Percentiles rank a stretch among this genome's conserved stretches.
phyloP scores from a whole-genome alignment of 2,797 vertebrate species.

The Strix occidentalis region DNA sequence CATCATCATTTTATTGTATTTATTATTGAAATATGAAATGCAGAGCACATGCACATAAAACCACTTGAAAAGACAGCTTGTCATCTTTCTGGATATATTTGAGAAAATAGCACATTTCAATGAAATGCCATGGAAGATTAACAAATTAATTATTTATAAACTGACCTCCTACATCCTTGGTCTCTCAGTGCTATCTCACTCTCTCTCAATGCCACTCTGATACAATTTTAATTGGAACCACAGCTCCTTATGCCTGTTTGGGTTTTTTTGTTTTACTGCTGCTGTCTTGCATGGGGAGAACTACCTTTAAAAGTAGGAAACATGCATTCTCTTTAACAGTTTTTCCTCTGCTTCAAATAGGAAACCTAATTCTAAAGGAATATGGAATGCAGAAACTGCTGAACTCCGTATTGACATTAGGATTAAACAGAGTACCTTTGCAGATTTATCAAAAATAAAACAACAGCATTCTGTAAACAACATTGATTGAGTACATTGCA shows the following conservation, averaged over 20 bases:
- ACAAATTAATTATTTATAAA: constrained; percentile 35
- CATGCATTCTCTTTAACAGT: background rate
- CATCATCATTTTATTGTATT: background rate
- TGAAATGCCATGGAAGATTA: constrained; percentile 26
- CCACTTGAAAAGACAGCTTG: background rate
- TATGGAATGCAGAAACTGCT: background rate
- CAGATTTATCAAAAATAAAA: background rate
- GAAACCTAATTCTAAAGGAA: background rate
- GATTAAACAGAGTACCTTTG: background rate
- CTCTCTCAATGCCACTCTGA: background rate
- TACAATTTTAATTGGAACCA: background rate
- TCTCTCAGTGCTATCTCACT: background rate
- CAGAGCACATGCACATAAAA: background rate
- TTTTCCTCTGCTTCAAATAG: background rate
- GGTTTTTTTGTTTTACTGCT: background rate
- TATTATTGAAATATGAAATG: background rate
- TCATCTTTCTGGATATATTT: background rate
- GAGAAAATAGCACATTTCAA: background rate
- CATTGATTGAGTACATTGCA: background rate
- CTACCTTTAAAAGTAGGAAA: background rate
- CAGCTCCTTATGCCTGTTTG: background rate
- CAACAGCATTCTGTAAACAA: background rate
- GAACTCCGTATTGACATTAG: background rate
- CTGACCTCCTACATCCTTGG: constrained; percentile 16
- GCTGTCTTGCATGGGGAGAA: background rate